Conservation (phyloP, 2,888 invertebrate genomes). For the Plebejus melissa region DNA sequence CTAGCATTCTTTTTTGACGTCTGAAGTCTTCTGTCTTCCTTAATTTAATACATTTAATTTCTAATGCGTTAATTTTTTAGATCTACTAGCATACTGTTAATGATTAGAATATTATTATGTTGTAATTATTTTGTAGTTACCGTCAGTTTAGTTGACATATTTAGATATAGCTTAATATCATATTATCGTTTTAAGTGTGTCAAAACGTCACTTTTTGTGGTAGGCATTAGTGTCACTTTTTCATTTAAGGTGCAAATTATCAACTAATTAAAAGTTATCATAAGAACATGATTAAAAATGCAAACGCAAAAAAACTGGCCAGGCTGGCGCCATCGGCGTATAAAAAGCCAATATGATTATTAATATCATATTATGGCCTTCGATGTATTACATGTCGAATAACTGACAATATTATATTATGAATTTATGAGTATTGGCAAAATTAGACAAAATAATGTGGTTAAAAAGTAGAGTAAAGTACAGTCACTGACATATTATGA, state of each 20-base stretch:
- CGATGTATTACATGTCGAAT: slow-evolving; percentile 45
- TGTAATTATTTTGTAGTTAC: neutral
- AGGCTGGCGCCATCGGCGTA: slow-evolving; percentile 60
- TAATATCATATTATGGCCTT: slow-evolving; percentile 53
- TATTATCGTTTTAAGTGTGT: neutral
- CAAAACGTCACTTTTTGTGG: slow-evolving; percentile 12
- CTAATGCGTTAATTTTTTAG: no score
- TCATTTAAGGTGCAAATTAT: slow-evolving; percentile 25
- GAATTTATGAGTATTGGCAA: no score
- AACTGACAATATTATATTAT: neutral
- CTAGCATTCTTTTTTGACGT: no score
- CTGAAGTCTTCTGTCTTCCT: no score
- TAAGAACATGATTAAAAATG: slow-evolving; percentile 41
- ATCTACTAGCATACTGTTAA: no score
- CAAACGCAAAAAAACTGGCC: slow-evolving; percentile 39
- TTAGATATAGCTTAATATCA: neutral
- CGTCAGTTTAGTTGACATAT: neutral
- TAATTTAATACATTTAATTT: no score
- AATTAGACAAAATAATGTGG: no score
- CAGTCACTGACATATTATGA: no score
- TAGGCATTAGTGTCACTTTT: slow-evolving; percentile 9
- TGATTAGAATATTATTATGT: neutral
- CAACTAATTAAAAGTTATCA: slow-evolving; percentile 43
- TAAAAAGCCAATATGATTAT: slow-evolving; percentile 62
- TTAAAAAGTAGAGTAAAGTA: no score